These are phyloP conservation scores for Eupithecia dodoneata DNA, from an alignment of 2,888 invertebrate species.

Conservation along the genomic window DNA sequence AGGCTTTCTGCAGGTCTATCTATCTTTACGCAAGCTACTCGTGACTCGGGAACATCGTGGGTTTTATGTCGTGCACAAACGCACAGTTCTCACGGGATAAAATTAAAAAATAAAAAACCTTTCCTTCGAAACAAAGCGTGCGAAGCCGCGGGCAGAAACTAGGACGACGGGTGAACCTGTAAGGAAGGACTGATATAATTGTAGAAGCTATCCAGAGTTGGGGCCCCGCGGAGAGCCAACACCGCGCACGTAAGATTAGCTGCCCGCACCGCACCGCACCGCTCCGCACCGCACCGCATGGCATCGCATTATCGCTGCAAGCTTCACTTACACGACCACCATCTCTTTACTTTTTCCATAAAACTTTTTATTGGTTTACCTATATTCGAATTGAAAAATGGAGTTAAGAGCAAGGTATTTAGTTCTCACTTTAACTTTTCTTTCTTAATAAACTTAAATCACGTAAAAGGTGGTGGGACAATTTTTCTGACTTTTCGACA, in stretches of 20 bases:
- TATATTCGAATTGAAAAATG: not conserved
- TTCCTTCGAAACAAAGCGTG: not conserved
- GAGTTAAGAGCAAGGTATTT: too few relatives aligned
- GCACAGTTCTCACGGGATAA: not conserved
- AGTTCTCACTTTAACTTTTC: not conserved
- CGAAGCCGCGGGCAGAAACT: not conserved
- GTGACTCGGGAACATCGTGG: too few relatives aligned
- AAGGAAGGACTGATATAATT: not conserved
- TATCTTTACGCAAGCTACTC: too few relatives aligned
- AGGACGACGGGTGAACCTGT: not conserved
- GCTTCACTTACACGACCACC: too few relatives aligned
- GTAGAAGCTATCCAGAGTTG: not conserved
- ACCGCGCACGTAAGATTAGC: slow-evolving; percentile 39
- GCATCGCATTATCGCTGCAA: too few relatives aligned
- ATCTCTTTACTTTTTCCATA: not conserved
- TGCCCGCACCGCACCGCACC: too few relatives aligned
- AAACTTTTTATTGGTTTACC: not conserved
- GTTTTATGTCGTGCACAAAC: too few relatives aligned
- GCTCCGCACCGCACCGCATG: too few relatives aligned
- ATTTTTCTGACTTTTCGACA: too few relatives aligned
- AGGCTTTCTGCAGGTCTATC: too few relatives aligned
- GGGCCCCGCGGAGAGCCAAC: slow-evolving; percentile 30
- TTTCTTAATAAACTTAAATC: not conserved
- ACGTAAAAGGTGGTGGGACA: not conserved
- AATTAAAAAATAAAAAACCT: not conserved